Conservation (phyloP, 2,888 invertebrate species). For the Napeogenes inachia region DNA sequence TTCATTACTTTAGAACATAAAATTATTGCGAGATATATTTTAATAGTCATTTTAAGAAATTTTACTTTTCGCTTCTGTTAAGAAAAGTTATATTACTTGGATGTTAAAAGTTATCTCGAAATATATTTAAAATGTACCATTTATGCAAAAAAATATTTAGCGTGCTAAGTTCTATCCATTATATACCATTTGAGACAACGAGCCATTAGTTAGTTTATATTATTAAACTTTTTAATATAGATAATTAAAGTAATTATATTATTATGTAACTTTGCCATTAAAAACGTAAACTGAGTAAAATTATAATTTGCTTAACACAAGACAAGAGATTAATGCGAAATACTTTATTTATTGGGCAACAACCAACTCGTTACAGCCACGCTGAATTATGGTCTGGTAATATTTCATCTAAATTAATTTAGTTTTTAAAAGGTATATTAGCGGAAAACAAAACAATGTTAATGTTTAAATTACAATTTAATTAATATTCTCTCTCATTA, state of each 20-base stretch:
- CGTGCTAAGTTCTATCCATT: not conserved
- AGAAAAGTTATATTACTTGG: too few relatives aligned
- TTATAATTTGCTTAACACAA: conserved; percentile 6
- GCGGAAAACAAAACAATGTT: conserved; percentile 1
- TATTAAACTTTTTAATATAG: conserved; percentile 3
- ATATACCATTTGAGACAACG: not conserved
- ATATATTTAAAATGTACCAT: too few relatives aligned
- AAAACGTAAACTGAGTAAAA: not conserved
- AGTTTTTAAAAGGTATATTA: conserved; percentile 10
- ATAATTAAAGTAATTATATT: too few relatives aligned
- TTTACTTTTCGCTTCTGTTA: too few relatives aligned
- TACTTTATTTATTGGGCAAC: conserved; percentile 19
- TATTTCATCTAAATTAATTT: conserved; percentile 21
- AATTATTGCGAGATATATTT: too few relatives aligned
- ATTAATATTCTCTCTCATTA: too few relatives aligned
- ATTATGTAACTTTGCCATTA: too few relatives aligned
- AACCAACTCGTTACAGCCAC: conserved; percentile 14
- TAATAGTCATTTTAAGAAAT: too few relatives aligned
- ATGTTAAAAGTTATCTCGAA: too few relatives aligned
- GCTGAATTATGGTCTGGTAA: conserved; percentile 14
- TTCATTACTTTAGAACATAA: too few relatives aligned
- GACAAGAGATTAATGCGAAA: conserved; percentile 14
- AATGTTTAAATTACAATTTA: not conserved
- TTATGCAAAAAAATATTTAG: too few relatives aligned
- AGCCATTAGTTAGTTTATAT: too few relatives aligned